Base-by-base conservation (phyloP, 2,797 vertebrate genomes). In the Falco novaeseelandiae region DNA sequence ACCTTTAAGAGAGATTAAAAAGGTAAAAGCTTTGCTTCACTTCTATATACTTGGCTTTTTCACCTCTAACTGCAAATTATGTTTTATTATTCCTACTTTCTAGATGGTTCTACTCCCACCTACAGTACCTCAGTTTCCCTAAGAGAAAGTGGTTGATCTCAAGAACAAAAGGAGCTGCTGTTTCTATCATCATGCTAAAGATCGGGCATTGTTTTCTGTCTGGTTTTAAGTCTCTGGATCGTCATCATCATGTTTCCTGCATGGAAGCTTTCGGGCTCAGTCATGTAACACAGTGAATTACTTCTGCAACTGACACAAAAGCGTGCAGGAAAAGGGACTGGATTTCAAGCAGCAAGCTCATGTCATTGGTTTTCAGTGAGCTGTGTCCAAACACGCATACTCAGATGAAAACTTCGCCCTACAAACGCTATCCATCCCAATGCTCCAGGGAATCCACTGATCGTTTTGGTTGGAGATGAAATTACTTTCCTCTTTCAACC, bases 401-500 rank as follows among this genome's bases (percentile, higher is more conserved):
- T 61, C 3, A 0, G 62, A 57, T 46, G 55, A 91, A 80, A 94
- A 67, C 52, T 55, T 89, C 78, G 78, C 78, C 84, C 61, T 65
- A 16, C 40, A 29, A 80, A 67, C 44, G 29, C 12, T 16, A 63
- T 65, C 89, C 52, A 61, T 71, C 52, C 74, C 71, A 67, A 4
- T 26, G n/a, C 74, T 87, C 52, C 57, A 61, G 87, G 52, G 78
- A 91, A 89, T 52, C 26, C 52, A 83, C 71, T 57, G 62, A 94
- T 90, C 87, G 27, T 74, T 72, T 65, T 52, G 23, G 49, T 8
- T 89, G 32, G 59, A 92, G 87, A 89, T 27, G 14, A 93, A 83
- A 74, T 93, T 80, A 83, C 55, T 84, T 84, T 90, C 62, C 78
- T 85, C 52, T 94, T 86, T 74, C 63, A 57, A 83, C 69, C 87